A percentile compares a stretch with the other conserved stretches of the same genome.
Evolutionary conservation across 2,797 vertebrate genomes (phyloP).

Genomic region (Graptemys geographica): DNA sequence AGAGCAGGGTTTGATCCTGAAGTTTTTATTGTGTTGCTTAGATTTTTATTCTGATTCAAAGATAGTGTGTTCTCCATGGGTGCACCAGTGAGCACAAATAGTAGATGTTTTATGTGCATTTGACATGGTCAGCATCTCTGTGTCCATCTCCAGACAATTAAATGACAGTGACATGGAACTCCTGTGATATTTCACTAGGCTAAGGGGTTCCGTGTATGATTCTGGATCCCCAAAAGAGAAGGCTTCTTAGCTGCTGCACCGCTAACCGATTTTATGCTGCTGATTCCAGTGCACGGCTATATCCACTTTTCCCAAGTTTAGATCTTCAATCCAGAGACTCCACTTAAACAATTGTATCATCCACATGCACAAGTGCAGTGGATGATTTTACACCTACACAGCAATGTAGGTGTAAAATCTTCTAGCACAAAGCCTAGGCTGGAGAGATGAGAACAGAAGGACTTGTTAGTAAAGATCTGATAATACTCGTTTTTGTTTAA

Average conservation of each 20-base stretch:
- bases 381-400: background rate
- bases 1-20: background rate
- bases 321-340: background rate
- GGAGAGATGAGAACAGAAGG: background rate
- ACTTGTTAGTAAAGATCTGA: background rate
- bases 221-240: background rate
- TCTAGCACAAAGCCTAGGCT: background rate
- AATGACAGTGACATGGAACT: background rate
- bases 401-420: background rate
- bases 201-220: background rate
- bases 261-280: background rate
- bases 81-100: background rate
- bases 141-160: background rate
- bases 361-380: rapidly evolving
- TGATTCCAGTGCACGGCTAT: background rate
- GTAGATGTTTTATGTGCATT: background rate
- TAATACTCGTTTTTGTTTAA: background rate
- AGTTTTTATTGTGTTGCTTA: background rate
- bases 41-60: background rate
- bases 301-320: background rate
- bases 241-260: background rate
- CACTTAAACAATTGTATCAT: background rate
- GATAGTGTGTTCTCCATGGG: background rate
- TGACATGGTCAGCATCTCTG: background rate
- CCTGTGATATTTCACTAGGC: background rate